Conservation (phyloP, 2,888 invertebrate genomes). For the Drosophila longiperda region DNA sequence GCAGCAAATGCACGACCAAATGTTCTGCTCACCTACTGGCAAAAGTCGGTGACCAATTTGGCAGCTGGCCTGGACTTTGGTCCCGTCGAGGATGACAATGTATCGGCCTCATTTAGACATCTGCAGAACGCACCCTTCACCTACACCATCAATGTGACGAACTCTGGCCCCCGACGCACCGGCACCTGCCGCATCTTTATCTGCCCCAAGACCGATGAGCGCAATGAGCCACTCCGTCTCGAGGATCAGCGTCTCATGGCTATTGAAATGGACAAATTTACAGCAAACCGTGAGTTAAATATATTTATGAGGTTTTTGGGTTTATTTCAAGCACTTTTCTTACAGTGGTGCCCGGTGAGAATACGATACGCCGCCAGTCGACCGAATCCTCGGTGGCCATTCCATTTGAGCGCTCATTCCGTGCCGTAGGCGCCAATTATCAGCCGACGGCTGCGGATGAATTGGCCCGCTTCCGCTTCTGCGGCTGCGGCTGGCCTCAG, state of each 20-base stretch:
- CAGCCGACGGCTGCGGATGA: constrained; percentile 85
- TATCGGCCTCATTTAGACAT: constrained; percentile 91
- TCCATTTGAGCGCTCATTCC: constrained; percentile 92
- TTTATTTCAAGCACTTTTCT: constrained; percentile 22
- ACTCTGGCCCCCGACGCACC: constrained; percentile 84
- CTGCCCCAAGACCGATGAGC: constrained; percentile 88
- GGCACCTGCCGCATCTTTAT: constrained; percentile 90
- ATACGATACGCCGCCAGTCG: constrained; percentile 89
- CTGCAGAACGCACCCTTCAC: constrained; percentile 90
- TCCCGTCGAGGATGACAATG: constrained; percentile 87
- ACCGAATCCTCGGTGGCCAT: constrained; percentile 92
- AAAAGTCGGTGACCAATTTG: constrained; percentile 91
- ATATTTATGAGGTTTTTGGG: too few species aligned
- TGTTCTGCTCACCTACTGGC: constrained; percentile 90
- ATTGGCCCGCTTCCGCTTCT: constrained; percentile 89
- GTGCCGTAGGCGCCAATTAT: constrained; percentile 87
- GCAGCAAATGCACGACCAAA: constrained; percentile 85
- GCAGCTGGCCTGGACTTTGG: constrained; percentile 93
- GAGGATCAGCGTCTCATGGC: constrained; percentile 87
- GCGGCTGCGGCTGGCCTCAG: constrained; percentile 95
- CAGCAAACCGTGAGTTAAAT: constrained; percentile 86
- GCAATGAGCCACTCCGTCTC: constrained; percentile 86
- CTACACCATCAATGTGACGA: constrained; percentile 88
- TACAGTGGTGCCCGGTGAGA: constrained; percentile 89
- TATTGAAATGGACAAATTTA: constrained; percentile 90